Conservation (phyloP, 2,797 vertebrate genomes). For the Neosilurus mollespiculum region DNA sequence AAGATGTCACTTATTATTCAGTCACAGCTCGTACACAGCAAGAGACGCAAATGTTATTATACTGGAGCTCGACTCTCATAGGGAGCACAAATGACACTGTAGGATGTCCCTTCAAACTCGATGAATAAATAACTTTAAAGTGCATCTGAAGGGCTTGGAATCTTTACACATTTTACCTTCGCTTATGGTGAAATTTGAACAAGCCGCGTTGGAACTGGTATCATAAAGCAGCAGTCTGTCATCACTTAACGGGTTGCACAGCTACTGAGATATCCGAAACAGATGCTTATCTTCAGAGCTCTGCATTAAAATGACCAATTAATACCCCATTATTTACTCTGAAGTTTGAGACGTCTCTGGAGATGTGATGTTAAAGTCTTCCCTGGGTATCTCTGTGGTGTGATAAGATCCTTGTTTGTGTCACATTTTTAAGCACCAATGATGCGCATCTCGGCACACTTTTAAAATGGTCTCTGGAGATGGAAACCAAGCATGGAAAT, state of each 20-base stretch:
- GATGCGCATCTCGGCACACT: not conserved
- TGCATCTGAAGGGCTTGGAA: not conserved
- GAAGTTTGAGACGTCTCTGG: not conserved
- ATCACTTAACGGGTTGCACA: not conserved
- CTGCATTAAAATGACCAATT: not conserved
- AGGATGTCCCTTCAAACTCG: constrained; percentile 9
- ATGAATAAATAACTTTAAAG: constrained; percentile 15
- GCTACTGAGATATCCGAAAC: not conserved
- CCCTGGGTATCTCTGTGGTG: not conserved
- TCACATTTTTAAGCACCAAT: constrained; percentile 5
- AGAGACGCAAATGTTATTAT: constrained; percentile 26
- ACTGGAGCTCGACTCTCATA: constrained; percentile 18
- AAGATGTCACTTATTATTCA: constrained; percentile 56
- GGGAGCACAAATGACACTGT: constrained; percentile 23
- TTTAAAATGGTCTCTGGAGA: constrained; percentile 1
- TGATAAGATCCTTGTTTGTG: constrained; percentile 9
- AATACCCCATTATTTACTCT: constrained; percentile 10
- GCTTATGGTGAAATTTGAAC: not conserved
- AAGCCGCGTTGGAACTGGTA: constrained; percentile 12
- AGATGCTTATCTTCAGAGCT: not conserved
- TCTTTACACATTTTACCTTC: constrained; percentile 11
- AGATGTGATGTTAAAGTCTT: constrained; percentile 9
- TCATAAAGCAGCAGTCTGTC: constrained; percentile 22
- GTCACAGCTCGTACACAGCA: constrained; percentile 42
- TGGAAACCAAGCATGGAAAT: not conserved